These are phyloP conservation scores for Bergia puertoricense DNA, from an alignment of 92 coral and sea anemone species.

Conservation along the genomic window DNA sequence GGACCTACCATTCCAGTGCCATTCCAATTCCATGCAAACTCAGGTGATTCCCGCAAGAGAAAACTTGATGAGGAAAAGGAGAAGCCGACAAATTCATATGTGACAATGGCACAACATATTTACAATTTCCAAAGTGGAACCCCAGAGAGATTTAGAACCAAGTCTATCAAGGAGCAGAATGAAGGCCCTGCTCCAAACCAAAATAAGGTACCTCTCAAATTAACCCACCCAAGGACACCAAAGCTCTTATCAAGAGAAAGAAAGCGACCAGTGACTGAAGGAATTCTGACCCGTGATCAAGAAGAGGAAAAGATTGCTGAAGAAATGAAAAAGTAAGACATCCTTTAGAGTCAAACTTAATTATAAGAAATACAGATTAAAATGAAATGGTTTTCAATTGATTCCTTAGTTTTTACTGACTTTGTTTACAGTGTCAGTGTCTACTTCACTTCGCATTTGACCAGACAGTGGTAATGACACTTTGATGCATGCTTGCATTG, in stretches of 20 bases:
- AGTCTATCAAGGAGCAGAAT: conserved; percentile 62
- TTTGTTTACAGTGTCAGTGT: too few species aligned
- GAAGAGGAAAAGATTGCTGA: conserved; percentile 77
- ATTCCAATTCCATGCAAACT: conserved; percentile 69
- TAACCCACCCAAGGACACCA: conserved; percentile 92
- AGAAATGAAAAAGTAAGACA: conserved; percentile 83
- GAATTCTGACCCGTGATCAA: conserved; percentile 78
- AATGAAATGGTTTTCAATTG: too few species aligned
- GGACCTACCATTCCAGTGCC: conserved; percentile 87
- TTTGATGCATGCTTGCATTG: too few species aligned
- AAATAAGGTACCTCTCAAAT: conserved; percentile 48
- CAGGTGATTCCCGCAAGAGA: conserved; percentile 61
- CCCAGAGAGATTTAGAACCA: conserved; percentile 87
- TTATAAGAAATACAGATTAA: too few species aligned
- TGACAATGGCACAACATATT: conserved; percentile 91
- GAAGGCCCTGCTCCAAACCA: conserved; percentile 45
- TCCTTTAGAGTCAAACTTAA: neutral
- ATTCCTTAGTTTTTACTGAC: neutral
- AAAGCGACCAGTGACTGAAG: conserved; percentile 72
- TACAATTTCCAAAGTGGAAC: conserved; percentile 86
- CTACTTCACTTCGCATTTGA: too few species aligned
- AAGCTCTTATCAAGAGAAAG: conserved; percentile 68
- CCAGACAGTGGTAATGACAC: too few species aligned
- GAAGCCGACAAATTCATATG: conserved; percentile 63
- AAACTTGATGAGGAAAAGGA: conserved; percentile 76